Evolutionary conservation across 2,113 vertebrate species (phyloP).

Genomic region (Lophius piscatorius): DNA sequence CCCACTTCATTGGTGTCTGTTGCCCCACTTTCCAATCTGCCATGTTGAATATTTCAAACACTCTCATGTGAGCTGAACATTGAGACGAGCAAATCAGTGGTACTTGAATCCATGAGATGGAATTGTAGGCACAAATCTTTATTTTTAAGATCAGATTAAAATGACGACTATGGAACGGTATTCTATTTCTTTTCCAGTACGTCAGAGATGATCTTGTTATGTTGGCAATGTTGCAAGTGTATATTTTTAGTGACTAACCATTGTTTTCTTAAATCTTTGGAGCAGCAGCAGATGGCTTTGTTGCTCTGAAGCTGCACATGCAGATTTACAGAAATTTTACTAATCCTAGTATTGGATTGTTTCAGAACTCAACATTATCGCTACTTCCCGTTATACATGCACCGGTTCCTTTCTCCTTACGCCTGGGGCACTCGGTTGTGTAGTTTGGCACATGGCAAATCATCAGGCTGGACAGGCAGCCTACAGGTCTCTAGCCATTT

Average conservation of each 20-base stretch:
- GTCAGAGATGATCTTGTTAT: conserved; percentile 30
- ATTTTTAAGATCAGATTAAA: background rate
- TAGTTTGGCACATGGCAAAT: conserved; percentile 4
- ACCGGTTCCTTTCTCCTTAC: too few species aligned
- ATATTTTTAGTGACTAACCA: conserved; percentile 59
- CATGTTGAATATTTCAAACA: conserved; percentile 74
- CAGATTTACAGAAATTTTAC: conserved; percentile 65
- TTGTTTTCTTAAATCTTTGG: conserved; percentile 40
- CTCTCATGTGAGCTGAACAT: conserved; percentile 19
- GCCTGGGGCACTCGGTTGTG: background rate
- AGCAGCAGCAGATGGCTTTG: conserved; percentile 59
- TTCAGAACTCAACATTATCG: background rate
- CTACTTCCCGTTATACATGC: background rate
- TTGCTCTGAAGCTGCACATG: conserved; percentile 37
- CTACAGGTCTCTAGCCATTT: conserved; percentile 19
- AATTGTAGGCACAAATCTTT: conserved; percentile 1
- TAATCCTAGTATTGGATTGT: conserved; percentile 36
- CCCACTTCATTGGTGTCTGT: conserved; percentile 54
- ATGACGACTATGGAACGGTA: too few species aligned
- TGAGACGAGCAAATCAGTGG: conserved; percentile 8
- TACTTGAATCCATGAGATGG: conserved; percentile 1
- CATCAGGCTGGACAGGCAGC: conserved; percentile 9
- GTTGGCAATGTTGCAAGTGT: conserved; percentile 34
- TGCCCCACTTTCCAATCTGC: conserved; percentile 76
- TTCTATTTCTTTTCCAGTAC: conserved; percentile 31